A percentile compares a stretch with the other conserved stretches of the same genome.
Conservation (phyloP, 2,113 vertebrate species). For the Murina feae region DNA sequence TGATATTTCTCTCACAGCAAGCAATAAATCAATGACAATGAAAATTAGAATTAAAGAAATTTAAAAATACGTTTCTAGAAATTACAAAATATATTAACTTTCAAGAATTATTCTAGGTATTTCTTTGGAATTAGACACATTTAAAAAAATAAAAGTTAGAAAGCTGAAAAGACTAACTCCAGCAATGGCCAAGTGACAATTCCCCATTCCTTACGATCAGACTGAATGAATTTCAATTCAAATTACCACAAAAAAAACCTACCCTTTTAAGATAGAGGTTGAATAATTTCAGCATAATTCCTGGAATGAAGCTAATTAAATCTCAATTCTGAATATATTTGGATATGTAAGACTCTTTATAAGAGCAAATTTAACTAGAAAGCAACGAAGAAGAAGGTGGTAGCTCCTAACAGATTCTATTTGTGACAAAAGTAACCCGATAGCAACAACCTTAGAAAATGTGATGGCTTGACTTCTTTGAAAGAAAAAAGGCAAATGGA, state of each 20-base stretch:
- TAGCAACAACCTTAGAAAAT: constrained; percentile 54
- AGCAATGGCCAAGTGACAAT: constrained; percentile 20
- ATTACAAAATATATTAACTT: constrained; percentile 13
- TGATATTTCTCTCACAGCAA: not conserved
- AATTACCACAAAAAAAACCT: constrained; percentile 28
- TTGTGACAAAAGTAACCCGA: constrained; percentile 32
- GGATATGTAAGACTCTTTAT: constrained; percentile 8
- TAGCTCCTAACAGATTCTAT: constrained; percentile 54
- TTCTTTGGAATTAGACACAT: constrained; percentile 1
- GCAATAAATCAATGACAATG: not conserved
- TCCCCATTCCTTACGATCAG: not conserved
- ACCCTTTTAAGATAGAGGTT: not conserved
- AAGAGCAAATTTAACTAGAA: constrained; percentile 62
- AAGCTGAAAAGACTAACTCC: not conserved
- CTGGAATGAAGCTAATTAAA: constrained; percentile 29
- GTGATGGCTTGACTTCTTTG: not conserved
- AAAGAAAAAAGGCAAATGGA: constrained; percentile 56
- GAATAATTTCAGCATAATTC: constrained; percentile 35
- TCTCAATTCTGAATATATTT: constrained; percentile 54
- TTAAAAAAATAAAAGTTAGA: not conserved
- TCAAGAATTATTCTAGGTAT: constrained; percentile 12
- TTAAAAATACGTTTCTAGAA: not conserved
- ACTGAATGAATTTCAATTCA: constrained; percentile 45
- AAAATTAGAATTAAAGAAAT: constrained; percentile 3
- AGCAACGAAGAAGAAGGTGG: constrained; percentile 18